phyloP scores from a whole-genome alignment of 2,113 vertebrate genomes.

The Genyomyrus donnyi region DNA sequence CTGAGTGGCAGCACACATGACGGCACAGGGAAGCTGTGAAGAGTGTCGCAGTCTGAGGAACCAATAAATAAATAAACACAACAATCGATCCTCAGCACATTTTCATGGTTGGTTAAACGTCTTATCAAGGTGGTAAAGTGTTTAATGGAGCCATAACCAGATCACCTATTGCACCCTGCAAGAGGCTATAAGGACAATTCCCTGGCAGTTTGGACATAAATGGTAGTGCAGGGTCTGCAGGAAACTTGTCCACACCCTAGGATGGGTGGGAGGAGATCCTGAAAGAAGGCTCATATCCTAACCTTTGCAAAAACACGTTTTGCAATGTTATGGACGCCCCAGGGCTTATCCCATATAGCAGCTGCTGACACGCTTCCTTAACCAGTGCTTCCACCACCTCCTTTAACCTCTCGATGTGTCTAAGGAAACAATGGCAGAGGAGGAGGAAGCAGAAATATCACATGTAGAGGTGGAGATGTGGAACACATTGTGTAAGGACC shows the following conservation, averaged over 20 bases:
- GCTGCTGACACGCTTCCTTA: conserved; percentile 24
- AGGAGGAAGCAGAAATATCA: conserved; percentile 1
- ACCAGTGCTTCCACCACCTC: conserved; percentile 22
- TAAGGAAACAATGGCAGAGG: not conserved
- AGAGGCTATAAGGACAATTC: not conserved
- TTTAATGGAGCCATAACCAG: not conserved
- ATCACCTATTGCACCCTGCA: not conserved
- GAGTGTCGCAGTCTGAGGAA: not conserved
- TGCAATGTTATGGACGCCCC: conserved; percentile 21
- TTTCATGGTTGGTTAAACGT: conserved; percentile 37
- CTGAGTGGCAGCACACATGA: not conserved
- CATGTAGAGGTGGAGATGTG: not conserved
- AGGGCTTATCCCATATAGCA: conserved; percentile 33
- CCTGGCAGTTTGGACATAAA: not conserved
- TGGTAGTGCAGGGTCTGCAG: not conserved
- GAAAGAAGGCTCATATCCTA: conserved; percentile 28
- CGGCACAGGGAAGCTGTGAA: not conserved
- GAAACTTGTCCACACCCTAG: not conserved
- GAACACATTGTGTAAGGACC: not conserved
- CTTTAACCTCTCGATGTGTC: not conserved
- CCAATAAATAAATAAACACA: conserved; percentile 15
- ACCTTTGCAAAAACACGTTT: conserved; percentile 27
- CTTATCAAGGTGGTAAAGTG: conserved; percentile 32
- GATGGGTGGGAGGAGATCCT: conserved; percentile 17
- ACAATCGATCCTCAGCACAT: conserved; percentile 27